A percentile compares a stretch with the other conserved stretches of the same genome.
These are phyloP conservation scores for Drosophila neutralis DNA, from an alignment of 2,888 invertebrate species.

Conservation along the genomic window DNA sequence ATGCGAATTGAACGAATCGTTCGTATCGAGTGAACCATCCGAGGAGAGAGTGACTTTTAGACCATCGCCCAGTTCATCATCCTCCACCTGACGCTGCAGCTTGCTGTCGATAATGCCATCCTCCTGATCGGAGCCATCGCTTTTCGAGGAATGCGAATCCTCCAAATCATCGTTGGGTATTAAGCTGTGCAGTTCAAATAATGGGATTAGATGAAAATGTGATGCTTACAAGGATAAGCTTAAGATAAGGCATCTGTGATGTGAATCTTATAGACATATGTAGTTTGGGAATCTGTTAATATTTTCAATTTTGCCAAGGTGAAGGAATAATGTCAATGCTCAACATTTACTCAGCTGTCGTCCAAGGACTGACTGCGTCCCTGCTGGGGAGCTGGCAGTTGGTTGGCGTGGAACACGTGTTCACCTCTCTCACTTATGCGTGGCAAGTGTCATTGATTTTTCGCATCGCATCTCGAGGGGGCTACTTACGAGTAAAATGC, in stretches of 20 bases:
- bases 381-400: background rate
- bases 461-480: background rate
- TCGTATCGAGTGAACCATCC: constrained; percentile 81
- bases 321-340: background rate
- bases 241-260: too few species aligned
- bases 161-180: constrained; percentile 93
- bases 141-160: constrained; percentile 91
- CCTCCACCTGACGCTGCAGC: constrained; percentile 83
- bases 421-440: background rate
- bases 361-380: constrained; percentile 3
- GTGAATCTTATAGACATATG: background rate
- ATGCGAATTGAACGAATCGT: constrained; percentile 82
- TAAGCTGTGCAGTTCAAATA: constrained; percentile 86
- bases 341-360: constrained; percentile 12
- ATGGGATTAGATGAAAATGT: background rate
- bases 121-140: constrained; percentile 89
- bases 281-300: background rate
- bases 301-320: background rate
- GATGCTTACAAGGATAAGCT: too few species aligned
- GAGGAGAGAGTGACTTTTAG: constrained; percentile 82
- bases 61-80: constrained; percentile 85
- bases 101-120: constrained; percentile 83
- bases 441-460: constrained; percentile 23
- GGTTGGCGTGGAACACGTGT: constrained; percentile 20
- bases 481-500: constrained; percentile 94